Evolutionary conservation across 2,113 vertebrate genomes (phyloP).

Genomic region (Laterallus jamaicensis): DNA sequence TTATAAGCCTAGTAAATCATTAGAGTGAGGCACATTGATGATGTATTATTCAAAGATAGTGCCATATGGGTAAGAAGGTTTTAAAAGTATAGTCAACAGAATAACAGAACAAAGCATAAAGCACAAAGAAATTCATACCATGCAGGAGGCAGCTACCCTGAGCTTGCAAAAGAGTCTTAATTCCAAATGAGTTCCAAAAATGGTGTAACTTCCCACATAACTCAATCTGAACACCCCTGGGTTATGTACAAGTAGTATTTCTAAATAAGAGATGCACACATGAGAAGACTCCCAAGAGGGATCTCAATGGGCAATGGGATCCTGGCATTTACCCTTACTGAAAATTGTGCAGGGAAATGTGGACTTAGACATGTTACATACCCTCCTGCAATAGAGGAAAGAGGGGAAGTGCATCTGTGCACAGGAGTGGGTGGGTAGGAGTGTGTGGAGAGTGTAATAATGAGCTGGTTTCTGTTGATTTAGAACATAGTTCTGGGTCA

Average conservation of each 20-base stretch:
- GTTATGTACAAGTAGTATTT: neutral
- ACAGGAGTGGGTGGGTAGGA: neutral
- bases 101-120: constrained; percentile 4
- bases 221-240: neutral
- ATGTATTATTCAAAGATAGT: constrained; percentile 59
- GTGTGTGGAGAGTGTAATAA: neutral
- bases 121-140: neutral
- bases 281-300: neutral
- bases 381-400: neutral
- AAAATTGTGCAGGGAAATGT: neutral
- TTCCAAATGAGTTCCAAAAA: neutral
- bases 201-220: neutral
- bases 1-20: constrained; percentile 63
- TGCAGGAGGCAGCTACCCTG: neutral
- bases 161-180: neutral
- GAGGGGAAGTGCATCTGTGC: rapidly evolving
- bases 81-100: constrained; percentile 1
- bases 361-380: neutral
- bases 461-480: neutral
- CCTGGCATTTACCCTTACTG: neutral
- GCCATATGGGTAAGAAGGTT: neutral
- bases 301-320: neutral
- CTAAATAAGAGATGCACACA: neutral
- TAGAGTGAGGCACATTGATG: constrained; percentile 5
- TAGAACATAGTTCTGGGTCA: neutral